These are phyloP conservation scores for Amphimedon queenslandica DNA, from an alignment of 37 sponge, comb jelly and placozoan genomes.

Conservation along the genomic window DNA sequence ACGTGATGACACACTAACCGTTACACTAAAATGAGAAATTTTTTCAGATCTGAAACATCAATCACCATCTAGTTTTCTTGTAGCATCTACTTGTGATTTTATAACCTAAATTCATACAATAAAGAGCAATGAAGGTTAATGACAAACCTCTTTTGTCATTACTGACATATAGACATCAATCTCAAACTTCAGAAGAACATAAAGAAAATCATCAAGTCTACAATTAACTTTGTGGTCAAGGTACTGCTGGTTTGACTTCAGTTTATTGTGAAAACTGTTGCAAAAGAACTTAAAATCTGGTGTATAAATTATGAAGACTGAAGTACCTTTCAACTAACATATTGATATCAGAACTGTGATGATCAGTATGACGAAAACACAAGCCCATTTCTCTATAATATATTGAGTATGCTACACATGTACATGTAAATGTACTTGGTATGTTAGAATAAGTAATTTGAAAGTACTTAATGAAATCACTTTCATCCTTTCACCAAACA, in stretches of 20 bases:
- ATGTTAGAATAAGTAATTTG: background rate
- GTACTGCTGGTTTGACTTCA: background rate
- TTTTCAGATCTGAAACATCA: background rate
- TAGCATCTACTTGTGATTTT: background rate
- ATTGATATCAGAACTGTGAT: constrained; percentile 10
- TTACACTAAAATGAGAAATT: background rate
- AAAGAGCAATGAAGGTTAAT: background rate
- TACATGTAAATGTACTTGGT: too few species aligned
- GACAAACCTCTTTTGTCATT: constrained; percentile 6
- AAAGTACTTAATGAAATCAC: background rate
- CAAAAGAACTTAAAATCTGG: background rate
- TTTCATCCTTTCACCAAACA: background rate
- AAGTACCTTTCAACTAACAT: constrained; percentile 28
- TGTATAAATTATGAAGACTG: background rate
- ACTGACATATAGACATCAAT: background rate
- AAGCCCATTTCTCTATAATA: constrained; percentile 18
- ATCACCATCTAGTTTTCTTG: background rate
- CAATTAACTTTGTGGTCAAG: constrained; percentile 1
- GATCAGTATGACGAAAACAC: constrained; percentile 13
- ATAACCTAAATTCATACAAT: background rate
- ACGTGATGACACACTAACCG: too few species aligned
- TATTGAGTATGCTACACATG: too few species aligned
- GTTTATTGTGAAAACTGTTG: constrained; percentile 6
- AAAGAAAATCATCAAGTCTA: constrained; percentile 1
- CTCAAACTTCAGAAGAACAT: background rate